Evolutionary conservation across 2,888 invertebrate genomes (phyloP).

Genomic region (Camptogramma bilineatum): DNA sequence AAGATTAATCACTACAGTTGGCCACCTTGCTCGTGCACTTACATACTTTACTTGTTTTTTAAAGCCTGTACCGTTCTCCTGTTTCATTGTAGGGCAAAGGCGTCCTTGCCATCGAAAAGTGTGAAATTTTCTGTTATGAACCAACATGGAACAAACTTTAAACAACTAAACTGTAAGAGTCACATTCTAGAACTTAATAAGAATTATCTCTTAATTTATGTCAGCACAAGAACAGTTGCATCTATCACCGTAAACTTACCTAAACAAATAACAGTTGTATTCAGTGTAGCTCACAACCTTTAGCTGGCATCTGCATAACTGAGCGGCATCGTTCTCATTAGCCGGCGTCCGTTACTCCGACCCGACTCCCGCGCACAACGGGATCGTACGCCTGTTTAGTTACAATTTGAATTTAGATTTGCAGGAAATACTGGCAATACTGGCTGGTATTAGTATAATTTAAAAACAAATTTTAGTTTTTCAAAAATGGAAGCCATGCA

Average conservation of each 20-base stretch:
- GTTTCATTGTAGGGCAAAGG: no score
- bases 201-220: not conserved
- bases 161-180: slow-evolving; percentile 5
- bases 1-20: no score
- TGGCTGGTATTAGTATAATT: slow-evolving; percentile 3
- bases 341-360: slow-evolving; percentile 77
- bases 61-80: no score
- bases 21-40: no score
- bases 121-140: no score
- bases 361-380: slow-evolving; percentile 70
- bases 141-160: no score
- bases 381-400: slow-evolving; percentile 52
- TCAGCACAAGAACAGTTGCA: slow-evolving; percentile 7
- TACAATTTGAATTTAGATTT: slow-evolving; percentile 59
- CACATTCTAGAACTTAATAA: not conserved
- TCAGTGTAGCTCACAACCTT: slow-evolving; percentile 52
- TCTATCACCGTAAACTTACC: slow-evolving; percentile 24
- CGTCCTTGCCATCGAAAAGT: no score
- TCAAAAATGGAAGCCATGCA: not conserved
- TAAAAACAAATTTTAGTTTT: slow-evolving; percentile 1
- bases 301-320: slow-evolving; percentile 76
- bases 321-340: slow-evolving; percentile 80
- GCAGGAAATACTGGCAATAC: slow-evolving; percentile 37
- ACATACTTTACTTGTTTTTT: no score
- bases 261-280: slow-evolving; percentile 45